Evolutionary conservation across 2,888 invertebrate species (phyloP).

Genomic region (Drosophila nigricruria): DNA sequence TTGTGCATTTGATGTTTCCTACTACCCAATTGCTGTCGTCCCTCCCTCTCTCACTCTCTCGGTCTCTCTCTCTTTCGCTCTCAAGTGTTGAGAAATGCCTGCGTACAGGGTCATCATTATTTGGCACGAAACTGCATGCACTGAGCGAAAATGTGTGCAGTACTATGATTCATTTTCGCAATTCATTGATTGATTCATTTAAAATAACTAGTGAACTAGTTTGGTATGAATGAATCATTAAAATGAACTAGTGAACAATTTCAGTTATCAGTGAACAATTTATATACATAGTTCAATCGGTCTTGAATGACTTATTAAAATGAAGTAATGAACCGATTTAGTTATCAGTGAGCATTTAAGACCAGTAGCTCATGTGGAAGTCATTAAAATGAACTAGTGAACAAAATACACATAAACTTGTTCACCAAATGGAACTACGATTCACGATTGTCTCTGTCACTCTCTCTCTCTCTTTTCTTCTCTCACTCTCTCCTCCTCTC

Average conservation of each 20-base stretch:
- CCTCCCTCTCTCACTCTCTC: not conserved
- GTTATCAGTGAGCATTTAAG: too few relatives aligned
- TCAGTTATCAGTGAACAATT: not conserved
- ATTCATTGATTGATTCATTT: not conserved
- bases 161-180: too few relatives aligned
- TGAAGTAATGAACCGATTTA: not conserved
- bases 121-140: conserved; percentile 59
- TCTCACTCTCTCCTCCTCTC: too few relatives aligned
- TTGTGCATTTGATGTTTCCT: conserved; percentile 71
- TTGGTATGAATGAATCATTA: not conserved
- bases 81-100: conserved; percentile 26
- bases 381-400: not conserved
- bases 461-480: not conserved
- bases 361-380: too few relatives aligned
- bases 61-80: not conserved
- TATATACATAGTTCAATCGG: not conserved
- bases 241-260: not conserved
- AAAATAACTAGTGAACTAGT: not conserved
- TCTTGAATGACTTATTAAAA: not conserved
- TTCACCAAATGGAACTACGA: not conserved
- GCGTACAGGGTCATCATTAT: conserved; percentile 60
- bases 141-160: not conserved
- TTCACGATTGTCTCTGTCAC: not conserved
- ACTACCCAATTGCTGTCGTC: conserved; percentile 3
- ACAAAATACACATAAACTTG: not conserved